These are phyloP conservation scores for Sialia sialis DNA, from an alignment of 2,113 vertebrate species.

Conservation along the genomic window DNA sequence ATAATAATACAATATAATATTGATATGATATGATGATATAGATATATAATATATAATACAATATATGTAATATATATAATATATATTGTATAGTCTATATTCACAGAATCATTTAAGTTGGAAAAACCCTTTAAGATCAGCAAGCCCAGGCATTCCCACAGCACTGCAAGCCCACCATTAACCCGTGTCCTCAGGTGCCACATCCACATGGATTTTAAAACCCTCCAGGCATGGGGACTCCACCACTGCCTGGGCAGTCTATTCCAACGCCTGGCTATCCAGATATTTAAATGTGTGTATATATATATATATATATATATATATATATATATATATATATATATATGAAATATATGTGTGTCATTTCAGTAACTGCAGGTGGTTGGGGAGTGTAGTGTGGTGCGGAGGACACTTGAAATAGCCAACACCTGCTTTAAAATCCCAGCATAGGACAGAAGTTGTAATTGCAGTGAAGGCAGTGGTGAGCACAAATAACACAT, in stretches of 20 bases:
- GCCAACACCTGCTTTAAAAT: neutral
- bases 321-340: neutral
- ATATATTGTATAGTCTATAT: too few relatives aligned
- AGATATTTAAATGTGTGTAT: neutral
- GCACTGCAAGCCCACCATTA: neutral
- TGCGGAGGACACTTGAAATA: neutral
- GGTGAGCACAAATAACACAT: neutral
- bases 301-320: too few relatives aligned
- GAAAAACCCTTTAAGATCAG: neutral
- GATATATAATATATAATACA: too few relatives aligned
- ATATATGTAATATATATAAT: too few relatives aligned
- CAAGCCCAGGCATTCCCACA: neutral
- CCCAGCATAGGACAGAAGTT: neutral
- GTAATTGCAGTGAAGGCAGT: neutral
- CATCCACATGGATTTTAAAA: neutral
- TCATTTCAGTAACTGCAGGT: neutral
- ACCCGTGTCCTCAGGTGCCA: neutral
- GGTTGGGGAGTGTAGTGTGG: fast-evolving
- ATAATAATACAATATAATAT: fast-evolving
- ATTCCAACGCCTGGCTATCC: neutral
- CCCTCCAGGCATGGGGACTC: neutral
- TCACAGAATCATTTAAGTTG: neutral
- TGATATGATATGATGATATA: too few relatives aligned
- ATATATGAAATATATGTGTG: too few relatives aligned
- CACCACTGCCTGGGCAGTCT: neutral